A percentile compares a stretch with the other conserved stretches of the same genome.
Evolutionary conservation across 2,888 invertebrate species (phyloP).

Genomic region (Nemotelus pantherinus): DNA sequence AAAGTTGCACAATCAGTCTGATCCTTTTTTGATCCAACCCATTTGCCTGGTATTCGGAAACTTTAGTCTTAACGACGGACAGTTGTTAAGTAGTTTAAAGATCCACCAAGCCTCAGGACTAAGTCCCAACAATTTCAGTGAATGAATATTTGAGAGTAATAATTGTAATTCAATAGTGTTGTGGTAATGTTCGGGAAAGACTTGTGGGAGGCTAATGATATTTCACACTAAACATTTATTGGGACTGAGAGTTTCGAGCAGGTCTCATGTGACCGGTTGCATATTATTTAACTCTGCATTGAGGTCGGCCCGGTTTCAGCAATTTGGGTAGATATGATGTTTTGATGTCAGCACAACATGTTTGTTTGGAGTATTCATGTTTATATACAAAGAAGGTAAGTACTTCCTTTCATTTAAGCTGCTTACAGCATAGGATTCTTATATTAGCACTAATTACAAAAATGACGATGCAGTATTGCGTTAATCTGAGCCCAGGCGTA

Average conservation of each 20-base stretch:
- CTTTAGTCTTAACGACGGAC: neutral
- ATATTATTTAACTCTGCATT: neutral
- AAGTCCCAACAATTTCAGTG: neutral
- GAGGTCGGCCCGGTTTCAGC: neutral
- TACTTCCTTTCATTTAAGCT: conserved; percentile 5
- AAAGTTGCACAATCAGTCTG: too few relatives aligned
- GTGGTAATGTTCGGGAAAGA: neutral
- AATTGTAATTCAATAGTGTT: conserved; percentile 3
- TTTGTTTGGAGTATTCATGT: neutral
- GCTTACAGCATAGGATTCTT: conserved; percentile 13
- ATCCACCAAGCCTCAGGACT: neutral
- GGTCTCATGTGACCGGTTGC: neutral
- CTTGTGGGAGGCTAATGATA: neutral
- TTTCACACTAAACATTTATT: neutral
- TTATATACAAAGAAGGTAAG: neutral
- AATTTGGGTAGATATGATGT: neutral
- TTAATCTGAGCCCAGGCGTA: neutral
- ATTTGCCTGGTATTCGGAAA: neutral
- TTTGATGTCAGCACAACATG: conserved; percentile 12
- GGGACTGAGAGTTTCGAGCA: neutral
- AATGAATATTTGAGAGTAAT: neutral
- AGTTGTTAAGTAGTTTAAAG: neutral
- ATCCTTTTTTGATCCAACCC: too few relatives aligned
- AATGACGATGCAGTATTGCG: conserved; percentile 8
- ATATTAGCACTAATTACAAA: conserved; percentile 16